These are phyloP conservation scores for Hylyphantes graminicola DNA, from an alignment of 1,140 invertebrate species.

Conservation along the genomic window DNA sequence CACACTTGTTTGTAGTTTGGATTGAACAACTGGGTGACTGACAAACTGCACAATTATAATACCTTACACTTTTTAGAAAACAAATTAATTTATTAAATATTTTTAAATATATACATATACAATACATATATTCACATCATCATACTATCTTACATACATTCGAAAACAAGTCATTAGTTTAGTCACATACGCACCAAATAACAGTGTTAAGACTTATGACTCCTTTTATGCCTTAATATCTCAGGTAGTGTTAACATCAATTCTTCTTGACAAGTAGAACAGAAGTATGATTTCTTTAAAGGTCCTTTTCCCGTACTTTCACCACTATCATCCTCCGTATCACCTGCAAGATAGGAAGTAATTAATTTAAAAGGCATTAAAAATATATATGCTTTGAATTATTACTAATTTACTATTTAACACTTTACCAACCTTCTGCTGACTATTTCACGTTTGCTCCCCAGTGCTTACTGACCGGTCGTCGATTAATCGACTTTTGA, in stretches of 20 bases:
- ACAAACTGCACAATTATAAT: no score
- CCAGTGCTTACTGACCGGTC: no score
- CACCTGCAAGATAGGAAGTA: background rate
- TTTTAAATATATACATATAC: background rate
- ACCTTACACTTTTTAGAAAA: no score
- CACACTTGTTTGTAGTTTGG: no score
- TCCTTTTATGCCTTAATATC: slow-evolving; percentile 70
- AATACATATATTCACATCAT: background rate
- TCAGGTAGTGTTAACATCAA: slow-evolving; percentile 76
- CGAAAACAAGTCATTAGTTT: background rate
- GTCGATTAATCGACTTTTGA: no score
- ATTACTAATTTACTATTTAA: no score
- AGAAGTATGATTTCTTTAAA: slow-evolving; percentile 78
- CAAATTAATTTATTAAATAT: no score
- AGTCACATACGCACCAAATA: background rate
- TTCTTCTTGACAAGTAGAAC: slow-evolving; percentile 77
- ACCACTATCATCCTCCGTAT: background rate
- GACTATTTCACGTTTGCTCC: no score
- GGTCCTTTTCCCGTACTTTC: slow-evolving; percentile 70
- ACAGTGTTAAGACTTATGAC: slow-evolving; percentile 63
- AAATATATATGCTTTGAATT: no score
- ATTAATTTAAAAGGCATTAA: no score
- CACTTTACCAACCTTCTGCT: no score
- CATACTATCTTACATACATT: background rate
- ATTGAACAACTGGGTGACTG: no score